Conservation (phyloP, 2,888 invertebrate genomes). For the Drosophila multiciliata region DNA sequence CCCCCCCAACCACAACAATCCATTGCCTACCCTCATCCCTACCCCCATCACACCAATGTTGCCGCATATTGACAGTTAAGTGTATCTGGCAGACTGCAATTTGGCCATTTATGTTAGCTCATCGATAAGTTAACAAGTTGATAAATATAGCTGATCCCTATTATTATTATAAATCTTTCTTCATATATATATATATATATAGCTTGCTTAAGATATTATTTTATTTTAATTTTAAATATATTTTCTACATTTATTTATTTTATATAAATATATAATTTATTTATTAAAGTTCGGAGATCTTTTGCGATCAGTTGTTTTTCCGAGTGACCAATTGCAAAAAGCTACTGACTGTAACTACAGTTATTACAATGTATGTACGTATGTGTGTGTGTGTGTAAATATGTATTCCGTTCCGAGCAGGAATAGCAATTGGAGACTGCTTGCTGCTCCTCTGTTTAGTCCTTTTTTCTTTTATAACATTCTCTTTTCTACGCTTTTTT, state of each 20-base stretch:
- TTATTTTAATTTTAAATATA: not conserved
- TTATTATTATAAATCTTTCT: not conserved
- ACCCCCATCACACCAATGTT: not conserved
- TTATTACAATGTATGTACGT: not conserved
- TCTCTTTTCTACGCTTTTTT: slow-evolving; percentile 8
- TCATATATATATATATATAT: no score
- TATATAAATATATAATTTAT: no score
- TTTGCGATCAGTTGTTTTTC: not conserved
- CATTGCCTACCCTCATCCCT: not conserved
- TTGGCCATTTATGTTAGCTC: not conserved
- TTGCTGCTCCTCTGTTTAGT: slow-evolving; percentile 27
- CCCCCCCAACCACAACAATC: not conserved
- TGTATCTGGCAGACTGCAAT: not conserved
- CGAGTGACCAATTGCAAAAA: not conserved
- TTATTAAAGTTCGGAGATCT: not conserved
- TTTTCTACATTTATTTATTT: not conserved
- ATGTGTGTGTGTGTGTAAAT: not conserved
- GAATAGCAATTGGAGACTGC: slow-evolving; percentile 8
- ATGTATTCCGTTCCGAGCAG: not conserved
- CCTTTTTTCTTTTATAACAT: slow-evolving; percentile 30
- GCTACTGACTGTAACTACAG: not conserved
- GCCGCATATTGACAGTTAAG: not conserved
- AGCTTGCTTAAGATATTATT: not conserved
- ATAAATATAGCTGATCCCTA: not conserved
- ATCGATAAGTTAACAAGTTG: not conserved